Evolutionary conservation across 2,113 vertebrate species (phyloP).

Genomic region (Cephalophus harveyi): DNA sequence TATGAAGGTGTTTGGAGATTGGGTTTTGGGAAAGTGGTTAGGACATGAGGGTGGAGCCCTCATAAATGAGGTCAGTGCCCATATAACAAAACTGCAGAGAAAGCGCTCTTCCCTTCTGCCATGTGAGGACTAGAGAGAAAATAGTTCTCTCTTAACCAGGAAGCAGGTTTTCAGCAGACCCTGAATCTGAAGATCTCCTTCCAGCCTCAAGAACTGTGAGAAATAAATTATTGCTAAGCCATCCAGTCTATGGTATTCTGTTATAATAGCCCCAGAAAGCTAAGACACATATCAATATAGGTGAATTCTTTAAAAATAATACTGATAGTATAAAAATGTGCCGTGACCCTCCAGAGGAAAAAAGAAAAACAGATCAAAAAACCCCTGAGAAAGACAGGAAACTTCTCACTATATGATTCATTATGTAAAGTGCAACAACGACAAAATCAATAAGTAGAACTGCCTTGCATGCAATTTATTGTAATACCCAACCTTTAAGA

Average conservation of each 20-base stretch:
- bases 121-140: background rate
- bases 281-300: background rate
- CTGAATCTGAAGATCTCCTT: background rate
- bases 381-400: background rate
- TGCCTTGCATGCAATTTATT: background rate
- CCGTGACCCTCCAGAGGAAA: background rate
- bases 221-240: background rate
- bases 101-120: background rate
- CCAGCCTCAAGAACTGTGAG: background rate
- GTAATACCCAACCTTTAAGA: background rate
- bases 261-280: background rate
- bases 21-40: background rate
- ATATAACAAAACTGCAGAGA: background rate
- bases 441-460: background rate
- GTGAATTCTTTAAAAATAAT: background rate
- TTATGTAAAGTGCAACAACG: background rate
- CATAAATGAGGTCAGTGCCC: background rate
- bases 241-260: background rate
- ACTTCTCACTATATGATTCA: background rate
- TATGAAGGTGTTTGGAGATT: background rate
- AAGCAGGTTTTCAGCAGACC: background rate
- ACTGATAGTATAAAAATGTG: background rate
- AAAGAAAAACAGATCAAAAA: background rate
- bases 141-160: background rate
- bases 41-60: background rate